Percentiles rank a stretch among this genome's conserved stretches.
phyloP scores from a whole-genome alignment of 2,797 vertebrate genomes.

The Phyllotis vaccarum region DNA sequence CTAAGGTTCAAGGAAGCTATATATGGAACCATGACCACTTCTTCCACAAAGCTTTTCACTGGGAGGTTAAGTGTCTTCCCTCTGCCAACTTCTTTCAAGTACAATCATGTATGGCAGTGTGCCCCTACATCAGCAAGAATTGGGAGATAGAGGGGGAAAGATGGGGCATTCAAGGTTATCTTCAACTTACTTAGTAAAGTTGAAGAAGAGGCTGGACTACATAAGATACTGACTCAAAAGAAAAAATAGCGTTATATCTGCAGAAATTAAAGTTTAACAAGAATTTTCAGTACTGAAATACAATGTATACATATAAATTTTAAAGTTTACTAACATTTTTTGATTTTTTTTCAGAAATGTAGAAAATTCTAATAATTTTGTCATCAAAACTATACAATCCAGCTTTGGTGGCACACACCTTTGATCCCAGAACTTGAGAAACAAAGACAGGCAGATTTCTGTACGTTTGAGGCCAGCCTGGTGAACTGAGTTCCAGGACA shows the following conservation, averaged over 20 bases:
- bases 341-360: neutral
- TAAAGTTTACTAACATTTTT: neutral
- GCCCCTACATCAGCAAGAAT: neutral
- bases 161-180: neutral
- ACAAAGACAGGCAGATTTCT: too few relatives aligned
- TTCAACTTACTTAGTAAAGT: too few relatives aligned
- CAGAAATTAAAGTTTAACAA: constrained; percentile 26
- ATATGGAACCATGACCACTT: too few relatives aligned
- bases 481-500: neutral
- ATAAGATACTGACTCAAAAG: neutral
- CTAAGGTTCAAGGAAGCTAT: neutral
- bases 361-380: constrained; percentile 31
- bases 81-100: neutral
- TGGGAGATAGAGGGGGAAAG: neutral
- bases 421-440: neutral
- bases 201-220: neutral
- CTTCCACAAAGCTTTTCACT: neutral
- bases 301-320: neutral
- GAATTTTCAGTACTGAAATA: neutral
- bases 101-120: neutral
- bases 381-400: constrained; percentile 33
- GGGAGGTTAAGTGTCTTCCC: neutral
- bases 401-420: neutral
- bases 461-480: neutral
- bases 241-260: neutral